A percentile compares a stretch with the other conserved stretches of the same genome.
Evolutionary conservation across 2,797 vertebrate genomes (phyloP).

Genomic region (Vultur gryphus): DNA sequence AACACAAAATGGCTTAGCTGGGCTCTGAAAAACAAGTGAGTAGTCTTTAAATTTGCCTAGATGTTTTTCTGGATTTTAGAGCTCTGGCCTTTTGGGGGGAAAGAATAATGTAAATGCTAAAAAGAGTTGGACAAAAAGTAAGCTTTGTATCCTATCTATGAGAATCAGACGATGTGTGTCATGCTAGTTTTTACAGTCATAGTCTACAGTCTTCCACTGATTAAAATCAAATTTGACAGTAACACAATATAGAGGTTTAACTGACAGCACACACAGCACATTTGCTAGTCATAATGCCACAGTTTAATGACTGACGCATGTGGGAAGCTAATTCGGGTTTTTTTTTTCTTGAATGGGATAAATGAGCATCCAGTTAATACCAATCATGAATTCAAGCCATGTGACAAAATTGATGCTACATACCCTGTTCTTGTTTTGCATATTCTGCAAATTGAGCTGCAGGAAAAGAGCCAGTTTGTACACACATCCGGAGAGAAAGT

Average conservation of each 20-base stretch:
- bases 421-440: slow-evolving; percentile 74
- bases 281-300: slow-evolving; percentile 59
- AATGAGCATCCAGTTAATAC: slow-evolving; percentile 65
- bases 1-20: neutral
- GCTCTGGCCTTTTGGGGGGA: neutral
- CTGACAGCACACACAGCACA: slow-evolving; percentile 66
- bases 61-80: neutral
- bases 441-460: slow-evolving; percentile 72
- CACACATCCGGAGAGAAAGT: slow-evolving; percentile 64
- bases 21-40: neutral
- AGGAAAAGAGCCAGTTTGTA: slow-evolving; percentile 68
- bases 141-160: slow-evolving; percentile 69
- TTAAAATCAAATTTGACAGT: slow-evolving; percentile 59
- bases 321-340: slow-evolving; percentile 63
- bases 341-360: slow-evolving; percentile 68
- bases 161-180: slow-evolving; percentile 71
- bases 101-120: slow-evolving; percentile 25
- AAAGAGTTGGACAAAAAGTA: slow-evolving; percentile 56
- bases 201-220: slow-evolving; percentile 70
- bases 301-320: slow-evolving; percentile 63
- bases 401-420: slow-evolving; percentile 66
- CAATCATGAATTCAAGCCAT: slow-evolving; percentile 57
- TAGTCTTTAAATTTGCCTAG: neutral
- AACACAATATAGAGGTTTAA: slow-evolving; percentile 63
- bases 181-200: slow-evolving; percentile 71